These are phyloP conservation scores for Ditula angustiorana DNA, from an alignment of 2,888 invertebrate species.

Conservation along the genomic window DNA sequence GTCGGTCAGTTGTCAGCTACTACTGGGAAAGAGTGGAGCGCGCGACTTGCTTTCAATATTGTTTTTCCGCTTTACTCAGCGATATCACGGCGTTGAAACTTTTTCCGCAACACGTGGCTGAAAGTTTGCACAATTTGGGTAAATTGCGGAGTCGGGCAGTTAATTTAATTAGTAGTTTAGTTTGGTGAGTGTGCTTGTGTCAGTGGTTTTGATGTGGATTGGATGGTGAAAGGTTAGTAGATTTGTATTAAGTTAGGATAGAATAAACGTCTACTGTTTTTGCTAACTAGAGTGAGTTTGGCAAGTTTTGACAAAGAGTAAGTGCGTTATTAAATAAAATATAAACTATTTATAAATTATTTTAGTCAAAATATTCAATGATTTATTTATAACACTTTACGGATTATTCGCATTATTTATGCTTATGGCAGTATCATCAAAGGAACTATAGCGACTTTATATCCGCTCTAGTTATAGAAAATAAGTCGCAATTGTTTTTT, in stretches of 20 bases:
- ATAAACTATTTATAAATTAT: too few relatives aligned
- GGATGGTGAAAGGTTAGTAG: conserved; percentile 47
- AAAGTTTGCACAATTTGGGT: conserved; percentile 66
- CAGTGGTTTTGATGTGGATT: conserved; percentile 54
- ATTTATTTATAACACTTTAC: too few relatives aligned
- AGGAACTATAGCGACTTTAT: too few relatives aligned
- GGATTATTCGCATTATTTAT: too few relatives aligned
- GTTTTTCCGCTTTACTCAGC: conserved; percentile 54
- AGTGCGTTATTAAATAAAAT: too few relatives aligned
- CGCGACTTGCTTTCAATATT: conserved; percentile 61
- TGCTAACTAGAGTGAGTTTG: too few relatives aligned
- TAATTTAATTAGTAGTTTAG: conserved; percentile 48
- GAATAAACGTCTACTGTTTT: too few relatives aligned
- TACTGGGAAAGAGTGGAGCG: conserved; percentile 69
- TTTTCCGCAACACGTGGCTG: conserved; percentile 72
- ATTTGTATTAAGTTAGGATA: not conserved
- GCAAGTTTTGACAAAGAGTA: not conserved
- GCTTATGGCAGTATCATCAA: too few relatives aligned
- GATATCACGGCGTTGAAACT: conserved; percentile 44
- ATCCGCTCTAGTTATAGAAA: too few relatives aligned
- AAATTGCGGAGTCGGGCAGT: conserved; percentile 60
- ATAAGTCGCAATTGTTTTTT: too few relatives aligned
- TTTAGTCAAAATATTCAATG: too few relatives aligned
- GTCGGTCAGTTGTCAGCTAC: conserved; percentile 80
- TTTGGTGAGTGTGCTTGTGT: conserved; percentile 58